Evolutionary conservation across 1,140 invertebrate genomes (phyloP).

Genomic region (Trypoxylus dichotomus): DNA sequence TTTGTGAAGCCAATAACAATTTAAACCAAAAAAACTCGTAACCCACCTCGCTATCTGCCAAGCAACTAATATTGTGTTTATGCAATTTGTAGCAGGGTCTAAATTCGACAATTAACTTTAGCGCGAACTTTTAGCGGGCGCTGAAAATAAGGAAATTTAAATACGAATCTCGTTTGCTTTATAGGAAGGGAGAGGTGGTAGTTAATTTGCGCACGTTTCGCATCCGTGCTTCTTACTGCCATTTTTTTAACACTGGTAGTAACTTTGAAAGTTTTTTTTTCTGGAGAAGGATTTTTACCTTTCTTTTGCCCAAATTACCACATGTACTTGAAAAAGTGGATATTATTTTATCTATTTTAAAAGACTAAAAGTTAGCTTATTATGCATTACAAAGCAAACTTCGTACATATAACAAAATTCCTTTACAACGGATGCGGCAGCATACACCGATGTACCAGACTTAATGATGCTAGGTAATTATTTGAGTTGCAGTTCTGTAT

Average conservation of each 20-base stretch:
- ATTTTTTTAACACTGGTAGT: neutral
- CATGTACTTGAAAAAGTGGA: too few species aligned
- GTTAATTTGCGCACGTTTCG: conserved; percentile 20
- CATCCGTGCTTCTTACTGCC: neutral
- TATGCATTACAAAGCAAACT: too few species aligned
- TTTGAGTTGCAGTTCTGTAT: too few species aligned
- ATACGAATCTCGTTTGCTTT: conserved; percentile 13
- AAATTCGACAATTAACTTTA: conserved; percentile 12
- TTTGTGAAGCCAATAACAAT: neutral
- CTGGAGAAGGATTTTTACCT: too few species aligned
- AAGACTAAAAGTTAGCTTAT: too few species aligned
- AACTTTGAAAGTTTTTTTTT: neutral
- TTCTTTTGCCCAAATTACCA: too few species aligned
- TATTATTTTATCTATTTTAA: too few species aligned
- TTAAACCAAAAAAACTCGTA: neutral
- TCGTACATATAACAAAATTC: too few species aligned
- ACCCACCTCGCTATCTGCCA: neutral
- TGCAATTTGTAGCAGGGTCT: neutral
- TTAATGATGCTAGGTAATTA: too few species aligned
- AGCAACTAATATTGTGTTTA: conserved; percentile 9
- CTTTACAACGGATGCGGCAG: too few species aligned
- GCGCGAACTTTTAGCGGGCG: neutral
- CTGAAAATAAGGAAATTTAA: conserved; percentile 20
- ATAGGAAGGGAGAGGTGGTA: neutral
- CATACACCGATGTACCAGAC: too few species aligned